These are phyloP conservation scores for Peucedramus taeniatus DNA, from an alignment of 2,113 vertebrate species.

Conservation along the genomic window DNA sequence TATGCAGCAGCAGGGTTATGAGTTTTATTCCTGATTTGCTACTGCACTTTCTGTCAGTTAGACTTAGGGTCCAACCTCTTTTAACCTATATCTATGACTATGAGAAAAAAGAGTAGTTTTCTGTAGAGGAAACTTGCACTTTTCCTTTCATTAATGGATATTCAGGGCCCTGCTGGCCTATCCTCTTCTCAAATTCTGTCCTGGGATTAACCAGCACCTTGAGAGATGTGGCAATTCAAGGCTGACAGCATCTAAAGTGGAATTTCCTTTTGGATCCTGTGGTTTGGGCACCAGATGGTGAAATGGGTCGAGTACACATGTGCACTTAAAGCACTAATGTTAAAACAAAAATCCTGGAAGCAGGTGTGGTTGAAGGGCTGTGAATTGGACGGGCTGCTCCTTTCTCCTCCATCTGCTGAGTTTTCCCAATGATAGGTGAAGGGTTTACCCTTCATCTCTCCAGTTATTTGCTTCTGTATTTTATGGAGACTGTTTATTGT, in stretches of 20 bases:
- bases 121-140: not conserved
- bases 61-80: not conserved
- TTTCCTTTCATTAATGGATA: not conserved
- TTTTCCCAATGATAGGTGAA: slow-evolving; percentile 6
- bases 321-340: not conserved
- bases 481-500: slow-evolving; percentile 35
- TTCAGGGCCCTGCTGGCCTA: not conserved
- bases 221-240: not conserved
- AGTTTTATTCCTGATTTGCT: not conserved
- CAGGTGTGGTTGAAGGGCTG: not conserved
- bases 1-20: not conserved
- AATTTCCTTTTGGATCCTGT: not conserved
- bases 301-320: not conserved
- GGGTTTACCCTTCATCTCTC: slow-evolving; percentile 19
- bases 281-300: not conserved
- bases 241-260: not conserved
- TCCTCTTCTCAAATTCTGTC: not conserved
- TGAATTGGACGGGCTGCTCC: not conserved
- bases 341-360: not conserved
- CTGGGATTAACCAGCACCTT: not conserved
- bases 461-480: not conserved
- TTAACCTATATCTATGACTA: not conserved
- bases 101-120: not conserved
- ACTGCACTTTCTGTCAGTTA: not conserved
- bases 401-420: not conserved